phyloP scores from a whole-genome alignment of 2,797 vertebrate species.

The Sciurus vulgaris region DNA sequence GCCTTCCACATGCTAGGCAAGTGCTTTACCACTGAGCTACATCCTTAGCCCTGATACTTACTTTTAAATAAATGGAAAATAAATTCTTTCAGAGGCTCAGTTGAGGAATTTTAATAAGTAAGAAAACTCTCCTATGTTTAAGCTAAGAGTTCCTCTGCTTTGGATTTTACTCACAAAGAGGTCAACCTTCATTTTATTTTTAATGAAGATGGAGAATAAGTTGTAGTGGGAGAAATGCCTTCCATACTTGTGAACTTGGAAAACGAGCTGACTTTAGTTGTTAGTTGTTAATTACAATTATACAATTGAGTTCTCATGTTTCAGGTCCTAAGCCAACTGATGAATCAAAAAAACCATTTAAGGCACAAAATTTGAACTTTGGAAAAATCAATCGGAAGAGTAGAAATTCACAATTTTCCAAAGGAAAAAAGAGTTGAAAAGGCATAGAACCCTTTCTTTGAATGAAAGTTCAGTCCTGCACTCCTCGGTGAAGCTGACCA shows the following conservation, averaged over 20 bases:
- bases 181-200: neutral
- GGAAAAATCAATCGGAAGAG: neutral
- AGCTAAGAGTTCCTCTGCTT: neutral
- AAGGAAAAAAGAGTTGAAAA: neutral
- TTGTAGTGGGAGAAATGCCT: neutral
- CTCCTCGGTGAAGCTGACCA: neutral
- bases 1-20: neutral
- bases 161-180: neutral
- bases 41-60: neutral
- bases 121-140: neutral
- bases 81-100: neutral
- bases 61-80: neutral
- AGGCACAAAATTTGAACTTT: neutral
- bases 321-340: neutral
- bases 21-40: neutral
- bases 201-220: neutral
- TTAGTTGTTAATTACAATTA: neutral
- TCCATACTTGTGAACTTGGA: rapidly evolving
- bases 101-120: neutral
- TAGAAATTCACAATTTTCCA: neutral
- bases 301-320: neutral
- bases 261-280: neutral
- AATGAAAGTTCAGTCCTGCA: neutral
- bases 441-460: neutral
- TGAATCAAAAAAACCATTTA: neutral